Conservation (phyloP, 2,113 vertebrate species). For the Nematolebias whitei region DNA sequence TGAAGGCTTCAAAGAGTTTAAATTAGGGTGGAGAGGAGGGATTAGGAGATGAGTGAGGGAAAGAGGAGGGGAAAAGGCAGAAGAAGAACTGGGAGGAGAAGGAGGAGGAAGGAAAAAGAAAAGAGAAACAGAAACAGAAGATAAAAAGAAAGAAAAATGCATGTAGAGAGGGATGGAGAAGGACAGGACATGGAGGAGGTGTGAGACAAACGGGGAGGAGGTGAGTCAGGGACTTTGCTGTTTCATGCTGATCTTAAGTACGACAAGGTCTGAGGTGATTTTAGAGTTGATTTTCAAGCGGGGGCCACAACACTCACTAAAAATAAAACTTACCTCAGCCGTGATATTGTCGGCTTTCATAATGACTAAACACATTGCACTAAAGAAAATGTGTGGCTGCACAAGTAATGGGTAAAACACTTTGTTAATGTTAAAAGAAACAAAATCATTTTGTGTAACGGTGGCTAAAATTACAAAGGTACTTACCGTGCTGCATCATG, state of each 20-base stretch:
- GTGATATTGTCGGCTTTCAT: slow-evolving; percentile 23
- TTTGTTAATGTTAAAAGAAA: slow-evolving; percentile 20
- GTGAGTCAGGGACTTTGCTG: slow-evolving; percentile 59
- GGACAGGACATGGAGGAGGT: slow-evolving; percentile 41
- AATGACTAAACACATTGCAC: slow-evolving; percentile 24
- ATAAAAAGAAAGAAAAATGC: slow-evolving; percentile 33
- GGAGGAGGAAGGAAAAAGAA: slow-evolving; percentile 46
- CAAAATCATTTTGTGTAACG: slow-evolving; percentile 32
- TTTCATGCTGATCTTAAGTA: slow-evolving; percentile 60
- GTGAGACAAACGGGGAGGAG: slow-evolving; percentile 42
- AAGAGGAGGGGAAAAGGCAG: slow-evolving; percentile 61
- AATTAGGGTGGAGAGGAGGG: slow-evolving; percentile 80
- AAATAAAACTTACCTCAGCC: slow-evolving; percentile 38
- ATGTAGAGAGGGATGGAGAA: slow-evolving; percentile 32
- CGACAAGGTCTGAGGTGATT: slow-evolving; percentile 60
- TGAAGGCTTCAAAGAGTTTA: slow-evolving; percentile 82
- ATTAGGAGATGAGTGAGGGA: slow-evolving; percentile 71
- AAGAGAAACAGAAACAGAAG: slow-evolving; percentile 42
- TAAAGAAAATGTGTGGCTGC: slow-evolving; percentile 26
- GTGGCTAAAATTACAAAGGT: slow-evolving; percentile 17
- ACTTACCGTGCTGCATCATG: too few species aligned
- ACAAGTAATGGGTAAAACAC: slow-evolving; percentile 19
- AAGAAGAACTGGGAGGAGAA: slow-evolving; percentile 49
- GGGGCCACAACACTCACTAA: slow-evolving; percentile 49
- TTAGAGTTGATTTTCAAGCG: slow-evolving; percentile 57